Evolutionary conservation across 1,140 invertebrate species (phyloP).

Genomic region (Philopotamus ludificatus): DNA sequence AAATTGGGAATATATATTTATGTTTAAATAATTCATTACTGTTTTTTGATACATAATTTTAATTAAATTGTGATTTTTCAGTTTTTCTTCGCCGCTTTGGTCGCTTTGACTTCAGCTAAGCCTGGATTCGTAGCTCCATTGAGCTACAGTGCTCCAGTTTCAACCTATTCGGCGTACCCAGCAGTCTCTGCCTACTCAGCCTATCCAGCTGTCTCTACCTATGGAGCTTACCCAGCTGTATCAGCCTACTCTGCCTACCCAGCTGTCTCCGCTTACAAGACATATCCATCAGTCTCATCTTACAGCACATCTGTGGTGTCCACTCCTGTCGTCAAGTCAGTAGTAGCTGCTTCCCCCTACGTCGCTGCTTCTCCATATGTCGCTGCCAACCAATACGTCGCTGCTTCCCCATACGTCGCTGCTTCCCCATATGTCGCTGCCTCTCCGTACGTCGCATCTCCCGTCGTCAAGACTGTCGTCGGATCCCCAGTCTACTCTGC

Average conservation of each 20-base stretch:
- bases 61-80: constrained; percentile 42
- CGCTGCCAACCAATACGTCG: constrained; percentile 45
- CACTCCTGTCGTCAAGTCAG: constrained; percentile 18
- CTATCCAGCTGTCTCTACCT: constrained; percentile 25
- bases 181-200: constrained; percentile 42
- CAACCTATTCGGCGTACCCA: constrained; percentile 28
- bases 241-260: constrained; percentile 36
- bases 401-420: constrained; percentile 5
- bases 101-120: constrained; percentile 44
- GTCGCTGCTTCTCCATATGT: constrained; percentile 41
- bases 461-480: constrained; percentile 25
- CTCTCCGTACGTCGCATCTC: constrained; percentile 8
- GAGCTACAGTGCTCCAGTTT: constrained; percentile 44
- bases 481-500: constrained; percentile 37
- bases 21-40: too few relatives aligned
- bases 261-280: constrained; percentile 13
- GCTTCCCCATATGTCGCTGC: constrained; percentile 45
- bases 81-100: constrained; percentile 50
- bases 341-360: constrained; percentile 12
- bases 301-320: constrained; percentile 3
- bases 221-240: constrained; percentile 51
- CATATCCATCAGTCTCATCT: background rate
- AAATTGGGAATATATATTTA: background rate
- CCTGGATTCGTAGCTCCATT: constrained; percentile 47
- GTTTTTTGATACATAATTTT: background rate